Percentiles rank a stretch among this genome's conserved stretches.
Evolutionary conservation across 2,113 vertebrate species (phyloP).

Genomic region (Sander lucioperca): DNA sequence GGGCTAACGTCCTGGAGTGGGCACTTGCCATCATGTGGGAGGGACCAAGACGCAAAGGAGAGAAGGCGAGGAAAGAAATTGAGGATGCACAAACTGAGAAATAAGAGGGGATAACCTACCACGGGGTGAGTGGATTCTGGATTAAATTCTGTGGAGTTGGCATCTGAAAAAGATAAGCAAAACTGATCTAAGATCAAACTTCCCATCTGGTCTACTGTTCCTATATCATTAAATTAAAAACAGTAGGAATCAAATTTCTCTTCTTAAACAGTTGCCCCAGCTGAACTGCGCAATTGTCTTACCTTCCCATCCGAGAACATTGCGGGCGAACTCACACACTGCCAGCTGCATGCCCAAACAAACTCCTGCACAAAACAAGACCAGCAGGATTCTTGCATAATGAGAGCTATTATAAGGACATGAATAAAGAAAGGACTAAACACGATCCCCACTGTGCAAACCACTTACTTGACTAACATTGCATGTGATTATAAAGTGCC

Average conservation of each 20-base stretch:
- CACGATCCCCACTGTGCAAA: constrained; percentile 11
- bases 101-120: constrained; percentile 81
- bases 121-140: constrained; percentile 92
- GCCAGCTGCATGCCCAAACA: constrained; percentile 98
- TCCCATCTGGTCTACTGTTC: background rate
- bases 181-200: constrained; percentile 33
- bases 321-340: constrained; percentile 94
- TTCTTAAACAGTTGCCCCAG: background rate
- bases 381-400: constrained; percentile 46
- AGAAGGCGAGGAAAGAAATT: too few species aligned
- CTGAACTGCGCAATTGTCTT: constrained; percentile 47
- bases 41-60: too few species aligned
- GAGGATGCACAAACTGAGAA: too few species aligned
- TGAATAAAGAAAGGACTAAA: constrained; percentile 41
- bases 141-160: constrained; percentile 97
- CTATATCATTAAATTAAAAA: constrained; percentile 37
- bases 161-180: constrained; percentile 81
- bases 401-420: constrained; percentile 9
- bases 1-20: too few species aligned
- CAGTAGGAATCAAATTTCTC: constrained; percentile 6
- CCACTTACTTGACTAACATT: constrained; percentile 15
- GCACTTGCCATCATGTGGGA: too few species aligned
- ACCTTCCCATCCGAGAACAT: constrained; percentile 93
- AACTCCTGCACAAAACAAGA: constrained; percentile 85
- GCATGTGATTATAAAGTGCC: constrained; percentile 12